These are phyloP conservation scores for Hydropsyche betteni DNA, from an alignment of 2,888 invertebrate genomes.

Conservation along the genomic window DNA sequence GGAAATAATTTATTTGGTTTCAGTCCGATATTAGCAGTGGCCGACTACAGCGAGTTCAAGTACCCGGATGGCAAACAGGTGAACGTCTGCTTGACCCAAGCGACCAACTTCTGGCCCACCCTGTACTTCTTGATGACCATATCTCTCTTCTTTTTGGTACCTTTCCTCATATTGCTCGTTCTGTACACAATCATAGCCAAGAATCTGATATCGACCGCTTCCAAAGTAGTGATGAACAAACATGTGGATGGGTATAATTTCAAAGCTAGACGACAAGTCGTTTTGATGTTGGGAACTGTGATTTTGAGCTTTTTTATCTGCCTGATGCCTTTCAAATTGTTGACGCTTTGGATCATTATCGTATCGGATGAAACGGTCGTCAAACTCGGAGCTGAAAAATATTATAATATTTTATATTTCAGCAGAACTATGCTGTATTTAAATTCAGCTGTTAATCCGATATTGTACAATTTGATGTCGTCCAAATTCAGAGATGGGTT, in stretches of 20 bases:
- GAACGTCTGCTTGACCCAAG: slow-evolving; percentile 82
- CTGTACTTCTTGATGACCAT: slow-evolving; percentile 83
- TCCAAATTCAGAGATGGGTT: slow-evolving; percentile 89
- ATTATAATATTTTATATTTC: slow-evolving; percentile 84
- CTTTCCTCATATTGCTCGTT: slow-evolving; percentile 79
- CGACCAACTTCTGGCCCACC: slow-evolving; percentile 78
- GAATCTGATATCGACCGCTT: slow-evolving; percentile 78
- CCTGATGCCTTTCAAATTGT: slow-evolving; percentile 84
- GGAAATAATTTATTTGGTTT: slow-evolving; percentile 61
- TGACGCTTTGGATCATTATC: slow-evolving; percentile 84
- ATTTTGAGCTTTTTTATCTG: slow-evolving; percentile 89
- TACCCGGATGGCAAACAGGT: slow-evolving; percentile 76
- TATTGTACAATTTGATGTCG: slow-evolving; percentile 92
- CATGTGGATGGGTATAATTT: slow-evolving; percentile 76
- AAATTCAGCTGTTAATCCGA: slow-evolving; percentile 90
- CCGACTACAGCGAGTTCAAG: slow-evolving; percentile 74
- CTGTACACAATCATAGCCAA: slow-evolving; percentile 86
- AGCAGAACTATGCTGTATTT: slow-evolving; percentile 87
- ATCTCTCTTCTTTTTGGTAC: slow-evolving; percentile 81
- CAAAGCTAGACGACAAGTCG: slow-evolving; percentile 82
- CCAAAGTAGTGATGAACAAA: slow-evolving; percentile 75
- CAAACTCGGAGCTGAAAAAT: slow-evolving; percentile 77
- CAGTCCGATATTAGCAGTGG: slow-evolving; percentile 82
- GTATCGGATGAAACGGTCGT: slow-evolving; percentile 75
- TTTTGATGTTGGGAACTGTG: slow-evolving; percentile 86